A percentile compares a stretch with the other conserved stretches of the same genome.
Evolutionary conservation across 30 jellyfish, hydroid and myxozoan genomes (phyloP).

Genomic region (Pseudorhiza aurosa): DNA sequence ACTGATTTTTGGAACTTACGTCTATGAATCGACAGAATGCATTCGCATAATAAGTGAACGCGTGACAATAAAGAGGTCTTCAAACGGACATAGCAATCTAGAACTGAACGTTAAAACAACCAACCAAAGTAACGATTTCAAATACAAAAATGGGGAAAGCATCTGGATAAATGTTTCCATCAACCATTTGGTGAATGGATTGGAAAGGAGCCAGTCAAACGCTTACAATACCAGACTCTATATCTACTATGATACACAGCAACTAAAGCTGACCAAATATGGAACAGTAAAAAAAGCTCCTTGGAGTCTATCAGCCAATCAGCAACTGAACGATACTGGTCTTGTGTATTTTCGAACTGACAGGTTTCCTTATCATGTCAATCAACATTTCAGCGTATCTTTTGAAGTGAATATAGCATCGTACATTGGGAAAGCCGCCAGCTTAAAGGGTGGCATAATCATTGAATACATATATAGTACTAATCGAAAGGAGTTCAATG

Average conservation of each 20-base stretch:
- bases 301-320: neutral
- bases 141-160: neutral
- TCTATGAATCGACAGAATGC: neutral
- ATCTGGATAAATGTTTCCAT: neutral
- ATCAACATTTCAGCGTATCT: neutral
- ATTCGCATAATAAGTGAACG: neutral
- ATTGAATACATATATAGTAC: neutral
- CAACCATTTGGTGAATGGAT: neutral
- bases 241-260: neutral
- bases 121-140: neutral
- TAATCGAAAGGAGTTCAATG: constrained; percentile 1
- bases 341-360: neutral
- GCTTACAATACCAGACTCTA: neutral
- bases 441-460: neutral
- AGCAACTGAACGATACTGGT: neutral
- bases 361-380: neutral
- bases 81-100: neutral
- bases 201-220: neutral
- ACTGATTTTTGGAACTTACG: neutral
- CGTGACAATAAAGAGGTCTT: neutral
- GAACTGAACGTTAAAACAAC: neutral
- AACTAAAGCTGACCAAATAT: neutral
- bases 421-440: neutral
- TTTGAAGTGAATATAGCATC: neutral
- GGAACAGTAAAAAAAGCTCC: neutral